Conservation (phyloP, 2,113 vertebrate species). For the Urocolius indicus region DNA sequence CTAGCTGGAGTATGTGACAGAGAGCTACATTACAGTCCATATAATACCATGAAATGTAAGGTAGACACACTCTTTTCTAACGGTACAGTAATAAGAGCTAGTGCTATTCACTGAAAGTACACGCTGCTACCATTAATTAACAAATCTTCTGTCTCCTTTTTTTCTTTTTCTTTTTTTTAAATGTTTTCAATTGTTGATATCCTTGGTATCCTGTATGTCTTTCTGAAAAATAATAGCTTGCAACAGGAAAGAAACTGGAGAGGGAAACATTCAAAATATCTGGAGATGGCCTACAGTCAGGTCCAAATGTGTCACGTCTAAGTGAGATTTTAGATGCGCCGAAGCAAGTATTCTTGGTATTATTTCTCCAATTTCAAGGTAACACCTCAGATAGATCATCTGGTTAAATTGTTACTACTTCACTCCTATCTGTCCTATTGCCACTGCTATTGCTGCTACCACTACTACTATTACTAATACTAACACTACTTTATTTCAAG, state of each 20-base stretch:
- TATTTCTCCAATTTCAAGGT: background rate
- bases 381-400: background rate
- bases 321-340: background rate
- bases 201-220: background rate
- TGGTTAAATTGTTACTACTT: background rate
- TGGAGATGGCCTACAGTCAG: background rate
- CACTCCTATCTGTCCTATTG: background rate
- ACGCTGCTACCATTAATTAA: background rate
- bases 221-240: background rate
- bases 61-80: background rate
- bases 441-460: background rate
- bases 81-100: background rate
- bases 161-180: no score
- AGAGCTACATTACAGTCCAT: background rate
- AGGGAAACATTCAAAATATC: background rate
- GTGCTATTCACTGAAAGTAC: background rate
- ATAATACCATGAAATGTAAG: background rate
- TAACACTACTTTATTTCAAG: conserved; percentile 40
- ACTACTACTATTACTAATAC: conserved; percentile 24
- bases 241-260: background rate
- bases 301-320: background rate
- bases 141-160: no score
- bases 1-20: background rate
- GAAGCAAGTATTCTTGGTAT: background rate
- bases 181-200: rapidly evolving